Evolutionary conservation across 1,140 invertebrate species (phyloP).

Genomic region (Drosophila gunungcola): DNA sequence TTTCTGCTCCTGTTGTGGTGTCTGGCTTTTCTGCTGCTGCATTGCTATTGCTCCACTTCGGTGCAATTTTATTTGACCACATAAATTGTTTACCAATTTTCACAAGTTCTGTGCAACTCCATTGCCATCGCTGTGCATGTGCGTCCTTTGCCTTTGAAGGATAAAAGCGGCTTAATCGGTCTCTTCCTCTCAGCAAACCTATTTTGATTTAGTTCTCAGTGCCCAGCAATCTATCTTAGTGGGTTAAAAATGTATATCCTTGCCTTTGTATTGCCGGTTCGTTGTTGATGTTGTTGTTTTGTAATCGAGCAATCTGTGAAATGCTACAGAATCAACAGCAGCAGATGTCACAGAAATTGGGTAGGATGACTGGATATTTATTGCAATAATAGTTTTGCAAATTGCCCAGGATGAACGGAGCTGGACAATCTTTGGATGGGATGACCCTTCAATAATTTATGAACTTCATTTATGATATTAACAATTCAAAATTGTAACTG

Average conservation of each 20-base stretch:
- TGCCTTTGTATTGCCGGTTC: constrained; percentile 7
- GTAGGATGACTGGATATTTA: constrained; percentile 35
- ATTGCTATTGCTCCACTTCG: constrained; percentile 18
- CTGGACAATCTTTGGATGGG: constrained; percentile 4
- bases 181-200: constrained; percentile 5
- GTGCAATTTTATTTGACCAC: constrained; percentile 56
- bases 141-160: constrained; percentile 15
- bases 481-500: constrained; percentile 1
- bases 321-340: constrained; percentile 31
- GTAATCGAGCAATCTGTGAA: constrained; percentile 46
- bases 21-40: constrained; percentile 28
- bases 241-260: constrained; percentile 22
- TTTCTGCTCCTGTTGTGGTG: constrained; percentile 23
- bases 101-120: constrained; percentile 28
- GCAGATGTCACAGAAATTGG: constrained; percentile 32
- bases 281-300: constrained; percentile 11
- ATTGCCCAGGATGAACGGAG: constrained; percentile 10
- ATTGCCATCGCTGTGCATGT: not conserved
- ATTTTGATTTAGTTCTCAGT: constrained; percentile 44
- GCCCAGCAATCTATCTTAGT: constrained; percentile 29
- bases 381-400: constrained; percentile 30
- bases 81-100: constrained; percentile 66
- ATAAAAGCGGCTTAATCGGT: constrained; percentile 45
- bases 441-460: constrained; percentile 29
- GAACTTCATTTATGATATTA: constrained; percentile 17